phyloP scores from a whole-genome alignment of 2,113 vertebrate genomes.

The Lagopus leucura region DNA sequence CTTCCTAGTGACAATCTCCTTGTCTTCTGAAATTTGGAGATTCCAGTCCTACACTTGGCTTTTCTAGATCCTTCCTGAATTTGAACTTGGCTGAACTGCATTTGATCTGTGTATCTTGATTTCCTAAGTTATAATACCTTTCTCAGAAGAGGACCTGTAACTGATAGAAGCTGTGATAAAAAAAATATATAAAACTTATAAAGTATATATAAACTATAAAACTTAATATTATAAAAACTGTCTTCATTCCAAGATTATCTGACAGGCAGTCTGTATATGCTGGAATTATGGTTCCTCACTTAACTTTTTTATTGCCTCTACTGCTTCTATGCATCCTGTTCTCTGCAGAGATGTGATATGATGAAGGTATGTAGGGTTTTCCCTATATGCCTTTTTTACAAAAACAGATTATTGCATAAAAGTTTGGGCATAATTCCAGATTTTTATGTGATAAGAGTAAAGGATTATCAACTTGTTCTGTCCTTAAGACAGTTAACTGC shows the following conservation, averaged over 20 bases:
- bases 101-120: background rate
- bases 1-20: background rate
- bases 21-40: background rate
- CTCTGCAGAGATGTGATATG: background rate
- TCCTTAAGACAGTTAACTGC: background rate
- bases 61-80: background rate
- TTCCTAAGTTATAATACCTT: background rate
- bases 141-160: background rate
- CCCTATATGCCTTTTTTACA: background rate
- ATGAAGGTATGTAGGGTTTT: background rate
- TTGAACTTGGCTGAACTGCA: background rate
- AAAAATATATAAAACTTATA: too few species aligned
- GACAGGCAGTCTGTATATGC: rapidly evolving
- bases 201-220: too few species aligned
- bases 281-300: background rate
- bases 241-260: background rate
- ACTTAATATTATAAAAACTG: conserved; percentile 3
- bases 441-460: background rate
- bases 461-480: background rate
- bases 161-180: background rate
- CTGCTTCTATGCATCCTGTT: background rate
- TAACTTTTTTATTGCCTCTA: background rate
- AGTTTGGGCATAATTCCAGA: background rate
- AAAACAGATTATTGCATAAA: background rate
- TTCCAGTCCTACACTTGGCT: background rate